Evolutionary conservation across 1,140 invertebrate species (phyloP).

Genomic region (Monomorium pharaonis): DNA sequence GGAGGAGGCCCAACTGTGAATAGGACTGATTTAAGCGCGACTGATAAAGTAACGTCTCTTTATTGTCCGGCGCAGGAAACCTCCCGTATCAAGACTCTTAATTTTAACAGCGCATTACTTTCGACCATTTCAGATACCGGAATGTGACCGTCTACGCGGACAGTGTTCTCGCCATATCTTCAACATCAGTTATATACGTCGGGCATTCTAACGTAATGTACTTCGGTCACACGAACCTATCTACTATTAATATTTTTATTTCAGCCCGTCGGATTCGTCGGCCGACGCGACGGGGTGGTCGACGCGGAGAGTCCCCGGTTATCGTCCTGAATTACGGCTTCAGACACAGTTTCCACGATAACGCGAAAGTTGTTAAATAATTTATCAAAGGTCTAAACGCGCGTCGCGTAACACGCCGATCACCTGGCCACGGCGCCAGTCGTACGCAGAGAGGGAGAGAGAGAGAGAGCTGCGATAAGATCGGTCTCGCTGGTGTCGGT

Average conservation of each 20-base stretch:
- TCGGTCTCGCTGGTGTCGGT: conserved; percentile 45
- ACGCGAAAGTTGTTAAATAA: conserved; percentile 11
- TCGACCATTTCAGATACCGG: not conserved
- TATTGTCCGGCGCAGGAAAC: not conserved
- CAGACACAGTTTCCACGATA: not conserved
- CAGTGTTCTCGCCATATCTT: not conserved
- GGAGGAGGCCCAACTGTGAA: not conserved
- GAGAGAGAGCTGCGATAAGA: conserved; percentile 34
- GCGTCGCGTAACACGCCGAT: conserved; percentile 30
- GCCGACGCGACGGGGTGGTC: too few species aligned
- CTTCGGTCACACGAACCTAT: not conserved
- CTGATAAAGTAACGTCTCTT: conserved; percentile 2
- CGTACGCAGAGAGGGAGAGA: conserved; percentile 32
- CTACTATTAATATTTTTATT: not conserved
- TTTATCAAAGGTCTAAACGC: not conserved
- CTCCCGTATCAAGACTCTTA: not conserved
- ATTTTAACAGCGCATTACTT: conserved; percentile 20
- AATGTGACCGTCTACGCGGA: not conserved
- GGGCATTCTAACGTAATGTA: not conserved
- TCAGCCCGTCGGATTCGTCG: not conserved
- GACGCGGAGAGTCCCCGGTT: not conserved
- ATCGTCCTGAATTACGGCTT: not conserved
- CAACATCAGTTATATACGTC: not conserved
- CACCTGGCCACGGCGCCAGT: conserved; percentile 24
- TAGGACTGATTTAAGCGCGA: conserved; percentile 5